Percentiles rank a stretch among this genome's conserved stretches.
These are phyloP conservation scores for Sweltsa coloradensis DNA, from an alignment of 1,140 invertebrate genomes.

Conservation along the genomic window DNA sequence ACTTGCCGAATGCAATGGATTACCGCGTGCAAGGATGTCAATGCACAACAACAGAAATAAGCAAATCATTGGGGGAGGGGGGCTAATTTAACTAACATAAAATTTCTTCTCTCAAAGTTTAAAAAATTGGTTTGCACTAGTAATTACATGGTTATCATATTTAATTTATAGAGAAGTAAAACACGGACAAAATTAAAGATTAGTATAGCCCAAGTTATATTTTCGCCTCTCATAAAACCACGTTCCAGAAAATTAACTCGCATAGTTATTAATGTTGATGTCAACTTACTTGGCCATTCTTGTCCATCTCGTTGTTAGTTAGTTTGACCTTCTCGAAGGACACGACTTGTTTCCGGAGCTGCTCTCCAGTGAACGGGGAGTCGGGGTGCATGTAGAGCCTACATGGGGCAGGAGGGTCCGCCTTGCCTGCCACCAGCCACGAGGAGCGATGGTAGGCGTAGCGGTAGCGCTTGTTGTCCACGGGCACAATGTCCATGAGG, in stretches of 20 bases:
- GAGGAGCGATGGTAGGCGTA: slow-evolving; percentile 97
- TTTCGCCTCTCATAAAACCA: no score
- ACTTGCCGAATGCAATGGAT: no score
- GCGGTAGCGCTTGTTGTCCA: slow-evolving; percentile 94
- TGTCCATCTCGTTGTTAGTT: slow-evolving; percentile 99
- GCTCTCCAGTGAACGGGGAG: slow-evolving; percentile 92
- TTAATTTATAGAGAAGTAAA: no score
- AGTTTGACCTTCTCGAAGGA: slow-evolving; percentile 99
- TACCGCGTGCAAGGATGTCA: no score
- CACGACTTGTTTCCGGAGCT: slow-evolving; percentile 91
- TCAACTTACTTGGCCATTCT: slow-evolving; percentile 90
- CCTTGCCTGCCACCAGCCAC: slow-evolving; percentile 97
- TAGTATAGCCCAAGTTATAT: no score
- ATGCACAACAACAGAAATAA: no score
- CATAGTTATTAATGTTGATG: neutral
- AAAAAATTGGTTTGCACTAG: no score
- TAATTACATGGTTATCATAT: no score
- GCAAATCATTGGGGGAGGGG: no score
- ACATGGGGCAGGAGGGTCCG: slow-evolving; percentile 91
- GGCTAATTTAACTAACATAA: no score
- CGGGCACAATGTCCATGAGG: slow-evolving; percentile 90
- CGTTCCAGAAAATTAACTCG: neutral
- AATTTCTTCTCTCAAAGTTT: no score
- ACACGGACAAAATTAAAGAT: no score
- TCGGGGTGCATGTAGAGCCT: slow-evolving; percentile 94